phyloP scores from a whole-genome alignment of 2,113 vertebrate genomes.

The Scomber colias region DNA sequence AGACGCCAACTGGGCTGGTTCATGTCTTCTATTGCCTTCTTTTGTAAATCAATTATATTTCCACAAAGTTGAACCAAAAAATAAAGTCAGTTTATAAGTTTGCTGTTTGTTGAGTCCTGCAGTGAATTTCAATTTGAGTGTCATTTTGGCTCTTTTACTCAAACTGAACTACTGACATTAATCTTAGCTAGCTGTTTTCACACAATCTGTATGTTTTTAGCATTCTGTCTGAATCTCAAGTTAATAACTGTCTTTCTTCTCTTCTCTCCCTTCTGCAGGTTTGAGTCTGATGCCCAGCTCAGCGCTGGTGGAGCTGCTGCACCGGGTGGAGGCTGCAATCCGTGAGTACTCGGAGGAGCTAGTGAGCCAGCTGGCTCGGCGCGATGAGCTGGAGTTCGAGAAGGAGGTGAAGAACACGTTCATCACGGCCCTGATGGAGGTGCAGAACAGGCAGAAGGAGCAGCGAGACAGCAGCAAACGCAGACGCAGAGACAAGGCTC shows the following conservation, averaged over 20 bases:
- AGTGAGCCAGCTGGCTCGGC: conserved; percentile 90
- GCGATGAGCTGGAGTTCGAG: conserved; percentile 95
- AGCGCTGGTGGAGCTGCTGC: conserved; percentile 86
- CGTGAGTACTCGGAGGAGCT: conserved; percentile 92
- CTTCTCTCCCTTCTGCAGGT: conserved; percentile 76
- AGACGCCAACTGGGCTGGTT: too few species aligned
- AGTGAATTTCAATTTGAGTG: too few species aligned
- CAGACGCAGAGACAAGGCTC: conserved; percentile 89
- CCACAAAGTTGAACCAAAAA: too few species aligned
- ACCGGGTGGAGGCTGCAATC: conserved; percentile 88
- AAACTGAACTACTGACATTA: too few species aligned
- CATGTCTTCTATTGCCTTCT: too few species aligned
- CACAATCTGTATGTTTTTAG: background rate
- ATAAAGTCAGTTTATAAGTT: too few species aligned
- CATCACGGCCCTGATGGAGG: conserved; percentile 93
- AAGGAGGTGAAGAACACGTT: conserved; percentile 97
- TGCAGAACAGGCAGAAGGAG: conserved; percentile 95
- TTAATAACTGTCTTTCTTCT: background rate
- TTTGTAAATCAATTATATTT: too few species aligned
- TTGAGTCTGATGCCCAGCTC: conserved; percentile 88
- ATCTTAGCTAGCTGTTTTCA: background rate
- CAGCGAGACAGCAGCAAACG: conserved; percentile 91
- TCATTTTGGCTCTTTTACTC: too few species aligned
- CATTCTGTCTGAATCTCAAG: background rate
- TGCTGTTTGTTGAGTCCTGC: too few species aligned